Conservation (phyloP, 2,888 invertebrate species). For the Drosophila leonis region DNA sequence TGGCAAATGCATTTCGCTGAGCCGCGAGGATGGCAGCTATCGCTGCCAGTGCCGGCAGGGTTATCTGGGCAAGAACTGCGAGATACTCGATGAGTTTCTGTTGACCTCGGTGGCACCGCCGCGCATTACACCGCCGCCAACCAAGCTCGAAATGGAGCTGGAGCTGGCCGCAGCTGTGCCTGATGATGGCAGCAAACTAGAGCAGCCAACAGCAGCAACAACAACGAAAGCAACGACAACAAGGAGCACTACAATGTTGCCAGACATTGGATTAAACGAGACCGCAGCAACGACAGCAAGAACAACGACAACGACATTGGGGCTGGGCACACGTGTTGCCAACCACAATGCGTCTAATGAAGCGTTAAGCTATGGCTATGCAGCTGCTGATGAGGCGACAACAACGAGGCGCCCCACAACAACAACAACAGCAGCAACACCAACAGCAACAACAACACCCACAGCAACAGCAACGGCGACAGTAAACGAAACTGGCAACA, state of each 20-base stretch:
- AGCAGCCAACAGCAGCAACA: constrained; percentile 27
- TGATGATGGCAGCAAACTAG: constrained; percentile 17
- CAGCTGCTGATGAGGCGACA: constrained; percentile 54
- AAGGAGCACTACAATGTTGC: constrained; percentile 31
- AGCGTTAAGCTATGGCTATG: constrained; percentile 68
- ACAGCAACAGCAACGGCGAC: constrained; percentile 35
- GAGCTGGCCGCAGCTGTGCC: constrained; percentile 17
- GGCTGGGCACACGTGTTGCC: constrained; percentile 42
- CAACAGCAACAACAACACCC: constrained; percentile 32
- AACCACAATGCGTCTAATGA: constrained; percentile 73
- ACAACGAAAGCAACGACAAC: constrained; percentile 38
- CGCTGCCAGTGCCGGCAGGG: constrained; percentile 92
- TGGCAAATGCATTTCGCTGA: constrained; percentile 92
- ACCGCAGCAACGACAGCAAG: constrained; percentile 41
- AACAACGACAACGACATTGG: constrained; percentile 14
- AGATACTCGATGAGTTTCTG: constrained; percentile 86
- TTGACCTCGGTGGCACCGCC: constrained; percentile 82
- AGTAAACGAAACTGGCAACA: constrained; percentile 12
- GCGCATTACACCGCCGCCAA: constrained; percentile 82
- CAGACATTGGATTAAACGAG: constrained; percentile 41
- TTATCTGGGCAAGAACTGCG: constrained; percentile 91
- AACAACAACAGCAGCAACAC: constrained; percentile 27
- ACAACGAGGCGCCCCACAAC: constrained; percentile 49
- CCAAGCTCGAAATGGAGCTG: constrained; percentile 33
- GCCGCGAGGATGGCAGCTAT: constrained; percentile 91